Conservation (phyloP, 2,888 invertebrate species). For the Deilephila porcellus region DNA sequence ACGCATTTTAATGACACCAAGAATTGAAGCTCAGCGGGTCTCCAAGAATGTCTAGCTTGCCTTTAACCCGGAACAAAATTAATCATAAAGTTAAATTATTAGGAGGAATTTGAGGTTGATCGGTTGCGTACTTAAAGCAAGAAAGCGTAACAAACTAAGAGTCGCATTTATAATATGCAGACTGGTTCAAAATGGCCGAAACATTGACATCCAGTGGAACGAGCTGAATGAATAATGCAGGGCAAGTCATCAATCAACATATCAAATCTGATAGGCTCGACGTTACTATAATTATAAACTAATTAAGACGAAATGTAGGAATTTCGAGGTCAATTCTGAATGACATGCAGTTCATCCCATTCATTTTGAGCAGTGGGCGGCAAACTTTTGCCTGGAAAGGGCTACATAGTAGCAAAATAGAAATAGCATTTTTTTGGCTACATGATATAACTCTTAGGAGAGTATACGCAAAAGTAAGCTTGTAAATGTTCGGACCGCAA, state of each 20-base stretch:
- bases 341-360: neutral
- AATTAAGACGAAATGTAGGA: conserved; percentile 58
- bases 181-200: neutral
- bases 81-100: too few species aligned
- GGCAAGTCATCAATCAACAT: conserved; percentile 63
- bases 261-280: conserved; percentile 45
- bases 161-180: neutral
- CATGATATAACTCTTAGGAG: too few species aligned
- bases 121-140: neutral
- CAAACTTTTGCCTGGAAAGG: too few species aligned
- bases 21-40: too few species aligned
- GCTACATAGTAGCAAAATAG: too few species aligned
- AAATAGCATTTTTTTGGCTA: too few species aligned
- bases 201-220: conserved; percentile 1
- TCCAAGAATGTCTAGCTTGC: too few species aligned
- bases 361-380: too few species aligned
- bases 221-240: conserved; percentile 37
- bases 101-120: neutral
- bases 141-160: conserved; percentile 1
- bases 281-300: conserved; percentile 66
- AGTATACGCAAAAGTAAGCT: too few species aligned
- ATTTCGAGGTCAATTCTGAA: conserved; percentile 47
- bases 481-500: too few species aligned
- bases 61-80: too few species aligned
- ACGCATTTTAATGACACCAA: too few species aligned